These are phyloP conservation scores for Mizuhopecten yessoensis DNA, from an alignment of 1,140 invertebrate genomes.

Conservation along the genomic window DNA sequence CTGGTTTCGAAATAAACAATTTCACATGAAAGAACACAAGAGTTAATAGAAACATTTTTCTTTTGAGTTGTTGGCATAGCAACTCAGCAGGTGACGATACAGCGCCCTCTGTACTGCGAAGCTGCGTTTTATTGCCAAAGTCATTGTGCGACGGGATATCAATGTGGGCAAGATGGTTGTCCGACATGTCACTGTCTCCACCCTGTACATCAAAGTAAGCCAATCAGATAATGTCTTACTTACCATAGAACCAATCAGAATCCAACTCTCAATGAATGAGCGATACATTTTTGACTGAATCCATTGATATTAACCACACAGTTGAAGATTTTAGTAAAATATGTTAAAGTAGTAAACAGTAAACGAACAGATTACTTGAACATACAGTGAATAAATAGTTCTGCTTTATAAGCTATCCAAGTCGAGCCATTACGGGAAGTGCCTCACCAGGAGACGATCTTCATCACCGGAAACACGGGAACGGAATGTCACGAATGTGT, in stretches of 20 bases:
- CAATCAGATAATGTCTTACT: too few species aligned
- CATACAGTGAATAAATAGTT: too few species aligned
- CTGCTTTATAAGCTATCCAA: neutral
- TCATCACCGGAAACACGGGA: neutral
- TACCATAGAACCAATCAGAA: too few species aligned
- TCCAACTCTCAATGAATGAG: too few species aligned
- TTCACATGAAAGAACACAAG: too few species aligned
- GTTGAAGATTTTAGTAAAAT: too few species aligned
- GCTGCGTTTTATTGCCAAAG: constrained; percentile 44
- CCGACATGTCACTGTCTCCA: constrained; percentile 60
- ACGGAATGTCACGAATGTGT: neutral
- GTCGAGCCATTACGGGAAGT: neutral
- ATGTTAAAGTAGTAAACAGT: too few species aligned
- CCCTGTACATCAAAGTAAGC: constrained; percentile 46
- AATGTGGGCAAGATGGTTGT: constrained; percentile 59
- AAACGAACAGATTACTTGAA: too few species aligned
- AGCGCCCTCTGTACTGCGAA: constrained; percentile 46
- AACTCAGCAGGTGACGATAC: constrained; percentile 43
- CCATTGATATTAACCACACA: too few species aligned
- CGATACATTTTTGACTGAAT: too few species aligned
- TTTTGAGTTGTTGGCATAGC: constrained; percentile 46
- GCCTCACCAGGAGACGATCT: neutral
- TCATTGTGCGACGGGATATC: constrained; percentile 54
- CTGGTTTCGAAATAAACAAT: too few species aligned
- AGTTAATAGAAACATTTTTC: too few species aligned